Percentiles rank a stretch among this genome's conserved stretches.
Evolutionary conservation across 2,797 vertebrate species (phyloP).

Genomic region (Leucoraja ocellata): DNA sequence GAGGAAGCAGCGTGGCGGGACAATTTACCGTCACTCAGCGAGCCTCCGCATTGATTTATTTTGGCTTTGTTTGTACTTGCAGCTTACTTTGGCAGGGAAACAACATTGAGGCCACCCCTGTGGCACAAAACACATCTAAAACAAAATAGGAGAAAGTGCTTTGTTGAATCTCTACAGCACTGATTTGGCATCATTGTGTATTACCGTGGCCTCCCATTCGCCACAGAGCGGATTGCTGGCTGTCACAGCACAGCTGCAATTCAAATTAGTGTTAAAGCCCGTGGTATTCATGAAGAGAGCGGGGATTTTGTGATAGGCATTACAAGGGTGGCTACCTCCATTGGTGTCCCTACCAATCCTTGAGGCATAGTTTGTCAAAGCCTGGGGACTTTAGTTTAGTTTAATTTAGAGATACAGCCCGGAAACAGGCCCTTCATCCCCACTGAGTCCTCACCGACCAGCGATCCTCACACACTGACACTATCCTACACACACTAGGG

Average conservation of each 20-base stretch:
- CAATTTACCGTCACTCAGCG: neutral
- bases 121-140: neutral
- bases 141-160: neutral
- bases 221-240: neutral
- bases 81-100: neutral
- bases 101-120: neutral
- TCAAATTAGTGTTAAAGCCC: neutral
- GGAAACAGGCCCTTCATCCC: too few relatives aligned
- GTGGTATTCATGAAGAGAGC: neutral
- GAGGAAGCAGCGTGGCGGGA: neutral
- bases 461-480: too few relatives aligned
- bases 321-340: too few relatives aligned
- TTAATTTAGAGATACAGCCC: too few relatives aligned
- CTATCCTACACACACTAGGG: too few relatives aligned
- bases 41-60: neutral
- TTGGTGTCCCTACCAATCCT: too few relatives aligned
- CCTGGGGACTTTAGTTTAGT: too few relatives aligned
- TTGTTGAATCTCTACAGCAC: neutral
- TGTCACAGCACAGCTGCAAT: neutral
- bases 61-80: neutral
- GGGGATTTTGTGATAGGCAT: too few relatives aligned
- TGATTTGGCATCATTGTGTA: neutral
- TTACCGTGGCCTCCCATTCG: neutral
- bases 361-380: too few relatives aligned
- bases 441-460: too few relatives aligned